phyloP scores from a whole-genome alignment of 2,888 invertebrate genomes.

The Drosophila infuscata region DNA sequence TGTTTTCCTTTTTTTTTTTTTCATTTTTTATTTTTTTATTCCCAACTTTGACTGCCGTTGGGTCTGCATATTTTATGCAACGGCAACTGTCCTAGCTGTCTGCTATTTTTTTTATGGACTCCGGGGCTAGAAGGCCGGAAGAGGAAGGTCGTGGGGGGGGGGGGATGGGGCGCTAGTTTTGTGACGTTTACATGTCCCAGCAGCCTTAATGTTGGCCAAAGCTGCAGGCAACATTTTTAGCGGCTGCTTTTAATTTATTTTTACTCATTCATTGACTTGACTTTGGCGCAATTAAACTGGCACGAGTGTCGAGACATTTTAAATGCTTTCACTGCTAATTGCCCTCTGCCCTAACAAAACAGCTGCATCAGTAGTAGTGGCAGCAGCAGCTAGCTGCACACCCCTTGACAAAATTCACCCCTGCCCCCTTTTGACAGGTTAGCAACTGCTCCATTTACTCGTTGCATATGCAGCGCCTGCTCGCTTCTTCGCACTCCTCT shows the following conservation, averaged over 20 bases:
- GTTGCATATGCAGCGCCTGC: constrained; percentile 7
- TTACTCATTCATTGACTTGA: constrained; percentile 60
- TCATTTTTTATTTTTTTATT: constrained; percentile 42
- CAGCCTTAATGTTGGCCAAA: constrained; percentile 40
- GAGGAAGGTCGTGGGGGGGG: background rate
- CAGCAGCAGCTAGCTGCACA: background rate
- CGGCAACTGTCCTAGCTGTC: constrained; percentile 32
- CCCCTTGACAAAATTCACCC: background rate
- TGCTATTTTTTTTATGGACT: constrained; percentile 1
- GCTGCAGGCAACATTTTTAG: constrained; percentile 28
- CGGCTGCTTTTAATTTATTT: constrained; percentile 54
- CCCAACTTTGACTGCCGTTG: constrained; percentile 46
- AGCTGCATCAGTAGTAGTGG: constrained; percentile 6
- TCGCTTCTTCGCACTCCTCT: background rate
- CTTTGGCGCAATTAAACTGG: constrained; percentile 60
- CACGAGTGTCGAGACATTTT: constrained; percentile 55
- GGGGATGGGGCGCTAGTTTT: background rate
- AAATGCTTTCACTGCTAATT: constrained; percentile 61
- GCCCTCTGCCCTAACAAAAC: constrained; percentile 37
- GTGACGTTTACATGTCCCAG: background rate
- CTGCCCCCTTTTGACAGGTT: background rate
- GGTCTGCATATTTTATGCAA: constrained; percentile 67
- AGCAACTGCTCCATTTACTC: constrained; percentile 35
- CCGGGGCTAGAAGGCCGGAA: background rate
- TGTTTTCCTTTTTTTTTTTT: constrained; percentile 11